Conservation (phyloP, 2,888 invertebrate species). For the Sphaerophoria taeniata region DNA sequence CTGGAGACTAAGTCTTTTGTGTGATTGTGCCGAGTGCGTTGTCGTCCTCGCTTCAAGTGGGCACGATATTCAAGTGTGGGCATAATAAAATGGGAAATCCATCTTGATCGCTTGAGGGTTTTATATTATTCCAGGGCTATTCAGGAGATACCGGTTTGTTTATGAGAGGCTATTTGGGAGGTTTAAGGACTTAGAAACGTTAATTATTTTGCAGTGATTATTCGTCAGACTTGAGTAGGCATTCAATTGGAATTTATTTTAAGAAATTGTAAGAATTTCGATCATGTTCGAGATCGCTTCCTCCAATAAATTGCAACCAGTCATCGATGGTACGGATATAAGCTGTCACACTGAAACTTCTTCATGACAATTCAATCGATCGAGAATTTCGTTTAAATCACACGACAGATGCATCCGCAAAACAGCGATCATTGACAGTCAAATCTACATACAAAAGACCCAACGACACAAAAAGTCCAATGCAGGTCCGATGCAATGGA, state of each 20-base stretch:
- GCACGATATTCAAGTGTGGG: conserved; percentile 52
- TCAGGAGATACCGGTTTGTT: conserved; percentile 44
- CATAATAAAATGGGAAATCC: conserved; percentile 61
- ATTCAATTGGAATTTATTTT: conserved; percentile 34
- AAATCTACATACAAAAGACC: conserved; percentile 67
- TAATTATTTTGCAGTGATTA: conserved; percentile 67
- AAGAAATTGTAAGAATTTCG: conserved; percentile 17
- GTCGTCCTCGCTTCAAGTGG: conserved; percentile 56
- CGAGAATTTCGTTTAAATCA: no score
- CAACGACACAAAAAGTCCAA: conserved; percentile 4
- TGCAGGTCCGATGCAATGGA: conserved; percentile 19
- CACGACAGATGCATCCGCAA: not conserved
- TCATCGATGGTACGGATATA: no score
- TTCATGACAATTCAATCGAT: no score
- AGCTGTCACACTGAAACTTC: no score
- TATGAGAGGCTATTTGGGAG: conserved; percentile 7
- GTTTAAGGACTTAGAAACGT: conserved; percentile 59
- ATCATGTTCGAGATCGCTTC: not conserved
- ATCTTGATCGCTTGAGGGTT: conserved; percentile 52
- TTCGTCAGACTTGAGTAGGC: conserved; percentile 68
- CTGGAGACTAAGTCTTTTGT: conserved; percentile 27
- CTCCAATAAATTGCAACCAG: no score
- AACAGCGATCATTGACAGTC: not conserved
- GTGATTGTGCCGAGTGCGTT: conserved; percentile 9
- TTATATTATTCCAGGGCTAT: conserved; percentile 25